Conservation (phyloP, 2,888 invertebrate species). For the Vesta saturnalis region DNA sequence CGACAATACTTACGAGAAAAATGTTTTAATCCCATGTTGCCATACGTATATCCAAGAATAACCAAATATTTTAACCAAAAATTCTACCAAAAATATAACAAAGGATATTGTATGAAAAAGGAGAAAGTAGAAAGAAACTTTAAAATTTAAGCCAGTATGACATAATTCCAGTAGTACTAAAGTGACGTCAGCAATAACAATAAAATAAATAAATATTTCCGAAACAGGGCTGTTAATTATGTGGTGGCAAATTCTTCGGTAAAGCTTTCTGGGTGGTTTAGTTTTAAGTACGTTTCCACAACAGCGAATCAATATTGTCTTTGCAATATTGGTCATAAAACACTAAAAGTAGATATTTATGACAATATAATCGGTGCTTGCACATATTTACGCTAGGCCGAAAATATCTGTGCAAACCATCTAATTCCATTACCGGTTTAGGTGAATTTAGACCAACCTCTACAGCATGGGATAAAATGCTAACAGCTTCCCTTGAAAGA, state of each 20-base stretch:
- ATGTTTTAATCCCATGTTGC: constrained; percentile 63
- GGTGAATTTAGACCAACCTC: constrained; percentile 65
- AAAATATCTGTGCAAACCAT: constrained; percentile 58
- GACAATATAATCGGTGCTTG: not conserved
- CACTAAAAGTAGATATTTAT: constrained; percentile 51
- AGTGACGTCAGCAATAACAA: constrained; percentile 60
- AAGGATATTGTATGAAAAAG: constrained; percentile 15
- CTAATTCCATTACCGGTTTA: constrained; percentile 61
- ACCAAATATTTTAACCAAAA: constrained; percentile 52
- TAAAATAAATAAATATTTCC: constrained; percentile 16
- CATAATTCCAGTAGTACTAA: not conserved
- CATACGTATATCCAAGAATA: constrained; percentile 60
- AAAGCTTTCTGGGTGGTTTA: constrained; percentile 56
- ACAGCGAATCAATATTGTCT: constrained; percentile 56
- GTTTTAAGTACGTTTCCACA: constrained; percentile 20
- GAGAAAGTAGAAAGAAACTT: not conserved
- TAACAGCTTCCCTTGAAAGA: constrained; percentile 68
- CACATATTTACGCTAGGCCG: no score
- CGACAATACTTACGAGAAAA: constrained; percentile 50
- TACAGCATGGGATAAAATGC: constrained; percentile 66
- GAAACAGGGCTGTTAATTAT: constrained; percentile 54
- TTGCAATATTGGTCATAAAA: constrained; percentile 63
- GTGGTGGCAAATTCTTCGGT: constrained; percentile 60
- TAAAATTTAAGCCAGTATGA: not conserved
- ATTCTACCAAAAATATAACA: constrained; percentile 42